Percentiles rank a stretch among this genome's conserved stretches.
phyloP scores from a whole-genome alignment of 1,140 invertebrate genomes.

The Conus betulinus region DNA sequence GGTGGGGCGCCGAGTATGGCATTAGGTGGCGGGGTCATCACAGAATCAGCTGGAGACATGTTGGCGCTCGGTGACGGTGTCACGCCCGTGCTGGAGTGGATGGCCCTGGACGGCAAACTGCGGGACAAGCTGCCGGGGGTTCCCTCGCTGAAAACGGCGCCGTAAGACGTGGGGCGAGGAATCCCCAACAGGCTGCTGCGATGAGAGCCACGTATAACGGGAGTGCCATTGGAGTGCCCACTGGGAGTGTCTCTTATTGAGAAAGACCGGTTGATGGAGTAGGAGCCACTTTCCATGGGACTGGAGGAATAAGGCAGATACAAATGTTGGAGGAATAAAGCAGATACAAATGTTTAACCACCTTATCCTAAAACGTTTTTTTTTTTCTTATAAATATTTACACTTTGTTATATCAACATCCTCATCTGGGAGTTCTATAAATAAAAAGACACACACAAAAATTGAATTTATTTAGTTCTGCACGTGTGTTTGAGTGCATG shows the following conservation, averaged over 20 bases:
- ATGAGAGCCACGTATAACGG: conserved; percentile 17
- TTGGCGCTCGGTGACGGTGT: background rate
- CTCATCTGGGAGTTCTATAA: too few species aligned
- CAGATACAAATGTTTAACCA: background rate
- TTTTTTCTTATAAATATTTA: too few species aligned
- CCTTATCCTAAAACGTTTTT: too few species aligned
- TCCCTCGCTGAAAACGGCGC: conserved; percentile 14
- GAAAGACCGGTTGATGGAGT: conserved; percentile 40
- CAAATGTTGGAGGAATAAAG: background rate
- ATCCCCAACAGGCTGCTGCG: background rate
- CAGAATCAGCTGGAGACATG: background rate
- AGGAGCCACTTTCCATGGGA: conserved; percentile 25
- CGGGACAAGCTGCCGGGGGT: background rate
- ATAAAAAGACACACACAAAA: too few species aligned
- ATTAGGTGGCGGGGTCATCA: conserved; percentile 16
- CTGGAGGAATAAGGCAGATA: background rate
- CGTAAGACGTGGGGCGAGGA: background rate
- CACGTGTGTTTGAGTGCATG: too few species aligned
- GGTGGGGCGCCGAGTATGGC: background rate
- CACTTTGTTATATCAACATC: too few species aligned
- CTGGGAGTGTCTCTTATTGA: conserved; percentile 40
- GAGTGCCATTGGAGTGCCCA: conserved; percentile 44
- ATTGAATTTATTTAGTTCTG: too few species aligned
- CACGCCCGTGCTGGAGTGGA: background rate
- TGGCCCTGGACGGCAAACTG: background rate